Conservation (phyloP, 2,113 vertebrate species). For the Protobothrops flavoviridis region DNA sequence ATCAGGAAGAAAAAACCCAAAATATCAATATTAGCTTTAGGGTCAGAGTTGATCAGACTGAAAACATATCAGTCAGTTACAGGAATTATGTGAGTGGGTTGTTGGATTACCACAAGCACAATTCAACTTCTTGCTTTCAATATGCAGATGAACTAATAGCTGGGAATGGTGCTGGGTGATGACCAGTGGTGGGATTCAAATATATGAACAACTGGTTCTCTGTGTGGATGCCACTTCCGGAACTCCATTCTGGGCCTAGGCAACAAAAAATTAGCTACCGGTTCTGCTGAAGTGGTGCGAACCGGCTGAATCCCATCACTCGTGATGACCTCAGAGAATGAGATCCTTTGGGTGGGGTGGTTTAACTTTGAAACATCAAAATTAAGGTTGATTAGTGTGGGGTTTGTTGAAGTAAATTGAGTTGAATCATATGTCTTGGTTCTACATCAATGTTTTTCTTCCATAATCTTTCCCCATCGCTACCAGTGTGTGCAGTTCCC, state of each 20-base stretch:
- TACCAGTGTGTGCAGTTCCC: neutral
- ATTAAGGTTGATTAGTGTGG: neutral
- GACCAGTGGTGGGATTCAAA: neutral
- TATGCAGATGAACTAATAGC: neutral
- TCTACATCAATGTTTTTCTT: neutral
- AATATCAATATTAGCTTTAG: neutral
- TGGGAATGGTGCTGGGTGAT: neutral
- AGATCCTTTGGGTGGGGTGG: neutral
- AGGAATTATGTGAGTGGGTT: neutral
- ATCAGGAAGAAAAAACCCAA: neutral
- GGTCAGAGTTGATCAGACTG: neutral
- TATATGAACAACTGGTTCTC: no score
- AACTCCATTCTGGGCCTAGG: no score
- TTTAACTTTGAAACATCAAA: neutral
- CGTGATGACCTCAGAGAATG: neutral
- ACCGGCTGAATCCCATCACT: no score
- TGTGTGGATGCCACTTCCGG: no score
- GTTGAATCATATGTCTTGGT: neutral
- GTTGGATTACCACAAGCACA: neutral
- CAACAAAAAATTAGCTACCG: no score
- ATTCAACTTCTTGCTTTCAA: neutral
- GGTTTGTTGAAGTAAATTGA: neutral
- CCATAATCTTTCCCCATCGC: neutral
- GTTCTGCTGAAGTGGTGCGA: no score
- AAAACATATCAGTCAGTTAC: neutral